phyloP scores from a whole-genome alignment of 2,113 vertebrate species.

The Hemiscyllium ocellatum region DNA sequence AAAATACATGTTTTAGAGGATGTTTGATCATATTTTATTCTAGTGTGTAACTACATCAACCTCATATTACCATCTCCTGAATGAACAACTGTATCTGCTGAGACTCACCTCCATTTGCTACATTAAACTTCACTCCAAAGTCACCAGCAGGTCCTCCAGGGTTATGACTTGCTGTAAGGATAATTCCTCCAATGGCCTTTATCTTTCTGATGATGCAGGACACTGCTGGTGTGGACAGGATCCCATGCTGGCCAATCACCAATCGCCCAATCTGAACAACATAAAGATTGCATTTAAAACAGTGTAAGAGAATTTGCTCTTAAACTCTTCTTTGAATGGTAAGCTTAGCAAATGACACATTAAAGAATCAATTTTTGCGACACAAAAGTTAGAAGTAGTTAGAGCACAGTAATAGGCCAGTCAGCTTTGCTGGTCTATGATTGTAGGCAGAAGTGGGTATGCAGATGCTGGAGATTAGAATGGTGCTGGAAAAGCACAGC shows the following conservation, averaged over 20 bases:
- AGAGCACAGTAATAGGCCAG: not conserved
- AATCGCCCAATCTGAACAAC: conserved; percentile 80
- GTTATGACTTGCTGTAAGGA: conserved; percentile 92
- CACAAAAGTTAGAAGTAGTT: not conserved
- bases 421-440: not conserved
- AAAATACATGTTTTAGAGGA: not conserved
- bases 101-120: conserved; percentile 85
- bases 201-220: conserved; percentile 97
- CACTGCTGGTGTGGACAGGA: conserved; percentile 92
- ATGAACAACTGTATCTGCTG: not conserved
- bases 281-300: not conserved
- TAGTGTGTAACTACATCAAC: not conserved
- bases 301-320: not conserved
- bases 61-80: not conserved
- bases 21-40: not conserved
- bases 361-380: not conserved
- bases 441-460: not conserved
- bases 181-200: conserved; percentile 93
- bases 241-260: conserved; percentile 91
- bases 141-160: conserved; percentile 89
- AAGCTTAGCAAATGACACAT: not conserved
- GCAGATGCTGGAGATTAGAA: no score
- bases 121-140: conserved; percentile 95
- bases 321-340: not conserved
- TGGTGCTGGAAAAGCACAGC: no score